These are phyloP conservation scores for Drosophila limbata DNA, from an alignment of 2,888 invertebrate species.

Conservation along the genomic window DNA sequence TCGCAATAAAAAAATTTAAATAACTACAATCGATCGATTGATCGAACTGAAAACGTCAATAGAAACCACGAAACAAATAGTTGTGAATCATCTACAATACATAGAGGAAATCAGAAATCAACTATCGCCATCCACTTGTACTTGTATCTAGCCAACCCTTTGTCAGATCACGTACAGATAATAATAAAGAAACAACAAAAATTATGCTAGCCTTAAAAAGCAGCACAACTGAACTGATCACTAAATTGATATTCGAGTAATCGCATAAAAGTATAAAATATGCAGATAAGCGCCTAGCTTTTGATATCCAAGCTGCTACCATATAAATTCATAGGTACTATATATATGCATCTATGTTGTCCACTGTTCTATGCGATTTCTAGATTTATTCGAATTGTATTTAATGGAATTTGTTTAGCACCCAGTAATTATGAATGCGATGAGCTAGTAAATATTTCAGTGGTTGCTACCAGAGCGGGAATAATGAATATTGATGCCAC, in stretches of 20 bases:
- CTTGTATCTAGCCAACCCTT: not conserved
- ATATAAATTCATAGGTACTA: constrained; percentile 1
- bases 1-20: constrained; percentile 25
- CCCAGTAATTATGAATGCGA: constrained; percentile 33
- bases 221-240: not conserved
- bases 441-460: constrained; percentile 1
- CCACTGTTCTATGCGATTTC: constrained; percentile 31
- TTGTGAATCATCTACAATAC: constrained; percentile 53
- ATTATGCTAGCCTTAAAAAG: constrained; percentile 71
- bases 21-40: constrained; percentile 14
- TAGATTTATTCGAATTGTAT: constrained; percentile 3
- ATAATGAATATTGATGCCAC: constrained; percentile 71
- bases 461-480: not conserved
- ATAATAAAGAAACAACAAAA: constrained; percentile 46
- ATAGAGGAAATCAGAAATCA: constrained; percentile 52
- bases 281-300: constrained; percentile 19
- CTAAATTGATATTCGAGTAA: constrained; percentile 11
- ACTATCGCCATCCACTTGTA: not conserved
- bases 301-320: constrained; percentile 17
- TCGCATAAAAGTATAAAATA: constrained; percentile 14
- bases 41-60: constrained; percentile 24
- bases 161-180: constrained; percentile 58
- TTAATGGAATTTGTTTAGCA: constrained; percentile 32
- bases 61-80: constrained; percentile 6
- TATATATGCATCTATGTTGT: not conserved